These are phyloP conservation scores for Picathartes gymnocephalus DNA, from an alignment of 2,113 vertebrate genomes.

Conservation along the genomic window DNA sequence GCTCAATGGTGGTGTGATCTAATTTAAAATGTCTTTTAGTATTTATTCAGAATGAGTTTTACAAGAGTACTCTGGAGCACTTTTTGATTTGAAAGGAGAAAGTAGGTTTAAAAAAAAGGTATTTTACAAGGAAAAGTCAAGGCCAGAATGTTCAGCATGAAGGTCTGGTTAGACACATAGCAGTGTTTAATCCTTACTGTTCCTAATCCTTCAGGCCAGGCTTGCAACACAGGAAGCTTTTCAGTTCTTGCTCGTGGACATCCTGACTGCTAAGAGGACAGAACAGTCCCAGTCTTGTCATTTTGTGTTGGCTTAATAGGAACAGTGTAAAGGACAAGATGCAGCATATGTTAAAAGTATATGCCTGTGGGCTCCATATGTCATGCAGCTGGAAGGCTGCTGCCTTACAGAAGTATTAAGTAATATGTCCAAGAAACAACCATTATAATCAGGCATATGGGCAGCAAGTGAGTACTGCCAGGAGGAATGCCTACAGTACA, in stretches of 20 bases:
- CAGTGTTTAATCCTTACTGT: neutral
- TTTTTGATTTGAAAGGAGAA: neutral
- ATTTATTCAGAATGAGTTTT: constrained; percentile 8
- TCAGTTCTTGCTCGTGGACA: neutral
- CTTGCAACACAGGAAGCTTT: neutral
- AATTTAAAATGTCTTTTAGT: neutral
- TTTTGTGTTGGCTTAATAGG: neutral
- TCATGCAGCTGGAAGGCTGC: neutral
- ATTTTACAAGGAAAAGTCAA: neutral
- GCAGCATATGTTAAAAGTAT: neutral
- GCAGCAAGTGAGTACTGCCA: neutral
- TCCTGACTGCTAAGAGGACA: neutral
- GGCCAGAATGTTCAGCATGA: neutral
- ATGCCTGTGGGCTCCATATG: neutral
- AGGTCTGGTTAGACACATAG: neutral
- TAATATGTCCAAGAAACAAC: neutral
- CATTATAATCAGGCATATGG: neutral
- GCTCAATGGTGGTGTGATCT: neutral
- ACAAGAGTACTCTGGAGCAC: neutral
- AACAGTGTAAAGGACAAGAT: neutral
- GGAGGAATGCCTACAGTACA: neutral
- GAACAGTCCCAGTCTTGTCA: neutral
- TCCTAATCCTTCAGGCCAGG: neutral
- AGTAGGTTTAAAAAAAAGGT: neutral
- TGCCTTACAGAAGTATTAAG: neutral